These are phyloP conservation scores for Lagria hirta DNA, from an alignment of 2,888 invertebrate species.

Conservation along the genomic window DNA sequence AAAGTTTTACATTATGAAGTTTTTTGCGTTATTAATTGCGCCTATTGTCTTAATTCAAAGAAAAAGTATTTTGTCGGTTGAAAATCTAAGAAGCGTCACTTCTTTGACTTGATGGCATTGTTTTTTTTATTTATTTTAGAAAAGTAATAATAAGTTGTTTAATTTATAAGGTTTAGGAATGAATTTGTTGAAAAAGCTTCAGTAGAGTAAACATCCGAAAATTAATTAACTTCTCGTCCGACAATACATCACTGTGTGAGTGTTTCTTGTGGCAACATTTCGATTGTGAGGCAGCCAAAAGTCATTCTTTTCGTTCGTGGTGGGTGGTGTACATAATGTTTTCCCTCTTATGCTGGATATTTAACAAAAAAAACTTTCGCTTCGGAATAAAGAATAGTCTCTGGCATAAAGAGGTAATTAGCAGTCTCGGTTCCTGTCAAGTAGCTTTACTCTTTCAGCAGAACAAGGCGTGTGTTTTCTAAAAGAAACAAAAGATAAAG, in stretches of 20 bases:
- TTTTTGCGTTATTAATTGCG: too few relatives aligned
- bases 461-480: constrained; percentile 43
- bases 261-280: constrained; percentile 26
- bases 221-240: constrained; percentile 21
- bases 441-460: constrained; percentile 47
- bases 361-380: constrained; percentile 41
- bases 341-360: constrained; percentile 22
- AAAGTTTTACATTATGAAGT: too few relatives aligned
- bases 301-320: constrained; percentile 36
- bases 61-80: too few relatives aligned
- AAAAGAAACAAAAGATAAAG: constrained; percentile 41
- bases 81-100: too few relatives aligned
- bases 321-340: constrained; percentile 32
- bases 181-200: background rate
- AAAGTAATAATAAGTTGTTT: too few relatives aligned
- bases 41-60: too few relatives aligned
- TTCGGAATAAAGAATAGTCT: constrained; percentile 46
- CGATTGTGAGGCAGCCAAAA: constrained; percentile 26
- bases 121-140: too few relatives aligned
- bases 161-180: too few relatives aligned
- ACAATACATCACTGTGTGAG: constrained; percentile 22
- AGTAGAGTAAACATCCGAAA: too few relatives aligned
- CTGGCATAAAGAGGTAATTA: constrained; percentile 51
- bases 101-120: too few relatives aligned
- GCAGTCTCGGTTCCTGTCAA: constrained; percentile 51